A percentile compares a stretch with the other conserved stretches of the same genome.
phyloP scores from a whole-genome alignment of 2,113 vertebrate species.

The Dryoscopus gambensis region DNA sequence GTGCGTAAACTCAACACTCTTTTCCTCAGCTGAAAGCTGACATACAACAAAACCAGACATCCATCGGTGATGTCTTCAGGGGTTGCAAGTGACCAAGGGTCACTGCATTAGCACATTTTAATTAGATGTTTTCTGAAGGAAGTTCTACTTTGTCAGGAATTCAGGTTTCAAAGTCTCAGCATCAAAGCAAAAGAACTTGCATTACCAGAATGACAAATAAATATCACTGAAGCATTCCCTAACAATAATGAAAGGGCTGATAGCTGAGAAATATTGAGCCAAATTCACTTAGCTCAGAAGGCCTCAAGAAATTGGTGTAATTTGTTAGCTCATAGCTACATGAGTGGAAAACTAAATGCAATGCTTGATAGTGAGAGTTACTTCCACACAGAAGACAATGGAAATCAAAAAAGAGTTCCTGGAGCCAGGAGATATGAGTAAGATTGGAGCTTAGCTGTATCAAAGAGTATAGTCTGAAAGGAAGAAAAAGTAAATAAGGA shows the following conservation, averaged over 20 bases:
- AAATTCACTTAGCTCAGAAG: conserved; percentile 60
- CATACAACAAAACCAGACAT: background rate
- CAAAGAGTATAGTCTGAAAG: conserved; percentile 7
- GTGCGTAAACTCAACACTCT: background rate
- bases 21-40: background rate
- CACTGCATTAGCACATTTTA: conserved; percentile 1
- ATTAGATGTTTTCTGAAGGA: background rate
- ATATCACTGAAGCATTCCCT: conserved; percentile 45
- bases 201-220: conserved; percentile 43
- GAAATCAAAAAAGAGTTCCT: conserved; percentile 59
- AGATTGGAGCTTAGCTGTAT: conserved; percentile 6
- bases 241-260: conserved; percentile 53
- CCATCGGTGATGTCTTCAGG: background rate
- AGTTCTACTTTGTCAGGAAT: background rate
- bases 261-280: conserved; percentile 31
- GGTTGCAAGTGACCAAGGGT: background rate
- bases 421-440: conserved; percentile 41
- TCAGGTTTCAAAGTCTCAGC: conserved; percentile 22
- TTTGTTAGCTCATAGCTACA: conserved; percentile 56
- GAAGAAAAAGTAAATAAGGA: conserved; percentile 52
- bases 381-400: conserved; percentile 15
- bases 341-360: conserved; percentile 58
- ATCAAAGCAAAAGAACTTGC: background rate
- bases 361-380: conserved; percentile 24
- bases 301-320: conserved; percentile 44